Evolutionary conservation across 2,888 invertebrate species (phyloP).

Genomic region (Phengaris alcon): DNA sequence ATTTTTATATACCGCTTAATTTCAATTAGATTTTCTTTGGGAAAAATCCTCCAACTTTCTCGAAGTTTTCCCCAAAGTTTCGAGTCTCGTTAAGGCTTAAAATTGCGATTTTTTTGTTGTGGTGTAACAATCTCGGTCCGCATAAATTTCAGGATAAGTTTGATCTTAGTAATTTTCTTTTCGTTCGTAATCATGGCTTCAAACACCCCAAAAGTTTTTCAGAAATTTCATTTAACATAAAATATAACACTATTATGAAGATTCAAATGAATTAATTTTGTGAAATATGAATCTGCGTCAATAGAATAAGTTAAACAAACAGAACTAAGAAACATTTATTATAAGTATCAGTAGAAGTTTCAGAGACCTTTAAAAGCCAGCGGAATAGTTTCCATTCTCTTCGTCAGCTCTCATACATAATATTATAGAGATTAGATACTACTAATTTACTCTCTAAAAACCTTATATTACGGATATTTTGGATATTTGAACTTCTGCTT

Average conservation of each 20-base stretch:
- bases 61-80: constrained; percentile 30
- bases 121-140: constrained; percentile 28
- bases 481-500: too few relatives aligned
- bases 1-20: constrained; percentile 36
- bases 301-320: neutral
- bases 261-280: neutral
- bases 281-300: neutral
- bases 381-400: too few relatives aligned
- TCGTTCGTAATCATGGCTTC: constrained; percentile 5
- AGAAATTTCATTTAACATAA: constrained; percentile 14
- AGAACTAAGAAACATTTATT: too few relatives aligned
- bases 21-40: constrained; percentile 34
- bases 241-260: constrained; percentile 20
- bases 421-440: too few relatives aligned
- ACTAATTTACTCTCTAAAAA: too few relatives aligned
- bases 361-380: too few relatives aligned
- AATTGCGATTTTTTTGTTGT: constrained; percentile 30
- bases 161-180: constrained; percentile 18
- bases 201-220: neutral
- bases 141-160: constrained; percentile 22
- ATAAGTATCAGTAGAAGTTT: too few relatives aligned
- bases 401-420: too few relatives aligned
- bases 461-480: too few relatives aligned
- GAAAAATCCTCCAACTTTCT: constrained; percentile 31
- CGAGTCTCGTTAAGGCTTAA: constrained; percentile 38